phyloP scores from a whole-genome alignment of 2,113 vertebrate genomes.

The Mesitornis unicolor region DNA sequence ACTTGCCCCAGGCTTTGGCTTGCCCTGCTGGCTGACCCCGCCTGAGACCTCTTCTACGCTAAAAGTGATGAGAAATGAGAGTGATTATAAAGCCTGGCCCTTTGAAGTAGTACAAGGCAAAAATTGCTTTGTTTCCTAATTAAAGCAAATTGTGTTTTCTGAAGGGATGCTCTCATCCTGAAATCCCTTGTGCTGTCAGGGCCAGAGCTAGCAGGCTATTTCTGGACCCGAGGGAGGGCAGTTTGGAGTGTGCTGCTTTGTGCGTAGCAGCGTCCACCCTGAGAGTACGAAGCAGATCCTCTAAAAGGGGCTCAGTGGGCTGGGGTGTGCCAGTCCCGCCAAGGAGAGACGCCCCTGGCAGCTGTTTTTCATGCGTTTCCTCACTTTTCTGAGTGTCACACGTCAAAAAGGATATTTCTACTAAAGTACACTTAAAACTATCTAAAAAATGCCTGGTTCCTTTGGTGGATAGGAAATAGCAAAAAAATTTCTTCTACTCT shows the following conservation, averaged over 20 bases:
- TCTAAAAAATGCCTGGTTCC: neutral
- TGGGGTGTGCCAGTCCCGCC: accelerated
- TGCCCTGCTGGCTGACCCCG: neutral
- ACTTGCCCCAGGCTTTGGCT: neutral
- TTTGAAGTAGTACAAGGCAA: neutral
- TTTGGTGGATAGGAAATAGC: neutral
- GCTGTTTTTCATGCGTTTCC: neutral
- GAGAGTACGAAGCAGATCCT: neutral
- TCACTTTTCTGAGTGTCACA: neutral
- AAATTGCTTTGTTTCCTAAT: neutral
- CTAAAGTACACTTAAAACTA: neutral
- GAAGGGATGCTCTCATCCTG: neutral
- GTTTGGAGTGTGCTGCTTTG: neutral
- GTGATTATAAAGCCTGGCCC: neutral
- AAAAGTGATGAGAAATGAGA: neutral
- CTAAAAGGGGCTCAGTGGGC: neutral
- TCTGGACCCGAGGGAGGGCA: neutral
- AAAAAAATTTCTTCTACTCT: neutral
- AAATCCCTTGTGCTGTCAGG: neutral
- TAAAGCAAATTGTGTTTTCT: neutral
- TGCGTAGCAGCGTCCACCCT: neutral
- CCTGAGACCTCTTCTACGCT: neutral
- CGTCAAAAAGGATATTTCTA: neutral
- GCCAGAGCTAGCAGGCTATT: accelerated
- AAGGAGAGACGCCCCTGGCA: neutral